These are phyloP conservation scores for Holotrichia oblita DNA, from an alignment of 1,140 invertebrate genomes.

Conservation along the genomic window DNA sequence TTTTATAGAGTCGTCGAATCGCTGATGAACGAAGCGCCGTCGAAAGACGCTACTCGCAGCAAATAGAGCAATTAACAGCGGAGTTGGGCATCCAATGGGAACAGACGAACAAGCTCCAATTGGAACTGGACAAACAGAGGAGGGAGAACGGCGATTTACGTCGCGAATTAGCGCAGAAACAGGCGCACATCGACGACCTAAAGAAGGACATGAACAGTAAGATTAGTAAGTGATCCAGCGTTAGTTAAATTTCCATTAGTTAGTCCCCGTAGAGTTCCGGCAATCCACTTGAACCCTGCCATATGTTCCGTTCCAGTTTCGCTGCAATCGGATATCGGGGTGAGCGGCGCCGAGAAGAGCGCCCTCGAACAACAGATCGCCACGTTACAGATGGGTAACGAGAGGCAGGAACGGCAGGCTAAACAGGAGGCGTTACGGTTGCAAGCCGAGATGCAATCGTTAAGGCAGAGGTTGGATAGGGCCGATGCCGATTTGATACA, in stretches of 20 bases:
- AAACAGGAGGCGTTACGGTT: constrained; percentile 78
- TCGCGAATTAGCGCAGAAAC: constrained; percentile 76
- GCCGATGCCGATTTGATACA: constrained; percentile 81
- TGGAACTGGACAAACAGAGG: constrained; percentile 80
- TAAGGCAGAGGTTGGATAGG: constrained; percentile 78
- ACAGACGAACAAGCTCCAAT: constrained; percentile 75
- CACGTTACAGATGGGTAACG: constrained; percentile 66
- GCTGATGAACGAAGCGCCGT: constrained; percentile 77
- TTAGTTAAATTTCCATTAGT: not conserved
- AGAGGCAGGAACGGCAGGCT: constrained; percentile 74
- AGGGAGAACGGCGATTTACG: constrained; percentile 77
- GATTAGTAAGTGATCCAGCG: constrained; percentile 66
- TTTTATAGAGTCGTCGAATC: constrained; percentile 61
- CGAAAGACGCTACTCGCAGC: constrained; percentile 76
- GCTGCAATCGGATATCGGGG: constrained; percentile 77
- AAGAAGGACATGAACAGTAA: constrained; percentile 81
- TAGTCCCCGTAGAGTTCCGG: constrained; percentile 8
- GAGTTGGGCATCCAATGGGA: constrained; percentile 84
- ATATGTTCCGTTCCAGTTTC: constrained; percentile 63
- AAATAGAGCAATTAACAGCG: constrained; percentile 78
- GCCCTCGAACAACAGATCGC: constrained; percentile 80
- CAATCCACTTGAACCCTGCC: constrained; percentile 21
- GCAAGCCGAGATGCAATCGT: constrained; percentile 78
- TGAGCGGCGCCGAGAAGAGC: constrained; percentile 77
- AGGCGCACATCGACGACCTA: constrained; percentile 76